These are phyloP conservation scores for Myiotriccus ornatus DNA, from an alignment of 2,797 vertebrate species.

Conservation along the genomic window DNA sequence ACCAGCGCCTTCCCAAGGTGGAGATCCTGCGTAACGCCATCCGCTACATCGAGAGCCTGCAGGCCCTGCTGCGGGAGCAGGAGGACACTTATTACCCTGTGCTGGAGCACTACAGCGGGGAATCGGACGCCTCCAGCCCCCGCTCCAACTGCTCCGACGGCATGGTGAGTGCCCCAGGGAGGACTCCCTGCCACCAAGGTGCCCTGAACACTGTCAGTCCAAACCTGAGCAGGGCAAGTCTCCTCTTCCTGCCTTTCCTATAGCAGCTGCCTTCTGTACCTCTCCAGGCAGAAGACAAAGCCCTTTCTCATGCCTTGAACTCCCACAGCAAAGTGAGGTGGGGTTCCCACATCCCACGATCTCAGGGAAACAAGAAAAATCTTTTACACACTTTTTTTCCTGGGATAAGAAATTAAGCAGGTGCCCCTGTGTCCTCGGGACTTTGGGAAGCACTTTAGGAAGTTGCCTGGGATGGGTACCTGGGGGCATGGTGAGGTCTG, in stretches of 20 bases:
- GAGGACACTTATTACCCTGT: constrained; percentile 87
- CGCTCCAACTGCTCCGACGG: constrained; percentile 96
- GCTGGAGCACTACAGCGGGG: constrained; percentile 92
- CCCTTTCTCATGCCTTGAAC: background rate
- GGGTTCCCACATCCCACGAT: background rate
- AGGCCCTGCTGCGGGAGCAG: constrained; percentile 89
- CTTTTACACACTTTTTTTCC: background rate
- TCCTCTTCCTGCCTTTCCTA: background rate
- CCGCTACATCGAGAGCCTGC: constrained; percentile 95
- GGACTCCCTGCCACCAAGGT: background rate
- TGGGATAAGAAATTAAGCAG: background rate
- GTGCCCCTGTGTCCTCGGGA: background rate
- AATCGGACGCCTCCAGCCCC: constrained; percentile 95
- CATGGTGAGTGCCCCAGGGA: constrained; percentile 85
- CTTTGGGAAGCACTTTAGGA: background rate
- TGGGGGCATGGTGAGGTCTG: background rate
- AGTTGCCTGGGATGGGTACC: background rate
- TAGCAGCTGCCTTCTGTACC: background rate
- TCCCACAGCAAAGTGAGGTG: background rate
- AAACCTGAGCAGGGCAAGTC: background rate
- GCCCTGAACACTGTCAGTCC: rapidly evolving
- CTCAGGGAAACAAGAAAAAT: background rate
- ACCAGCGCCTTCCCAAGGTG: constrained; percentile 95
- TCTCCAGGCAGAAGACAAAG: background rate
- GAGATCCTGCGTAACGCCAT: constrained; percentile 98